These are phyloP conservation scores for Sepioteuthis lessoniana DNA, from an alignment of 2,888 invertebrate genomes.

Conservation along the genomic window DNA sequence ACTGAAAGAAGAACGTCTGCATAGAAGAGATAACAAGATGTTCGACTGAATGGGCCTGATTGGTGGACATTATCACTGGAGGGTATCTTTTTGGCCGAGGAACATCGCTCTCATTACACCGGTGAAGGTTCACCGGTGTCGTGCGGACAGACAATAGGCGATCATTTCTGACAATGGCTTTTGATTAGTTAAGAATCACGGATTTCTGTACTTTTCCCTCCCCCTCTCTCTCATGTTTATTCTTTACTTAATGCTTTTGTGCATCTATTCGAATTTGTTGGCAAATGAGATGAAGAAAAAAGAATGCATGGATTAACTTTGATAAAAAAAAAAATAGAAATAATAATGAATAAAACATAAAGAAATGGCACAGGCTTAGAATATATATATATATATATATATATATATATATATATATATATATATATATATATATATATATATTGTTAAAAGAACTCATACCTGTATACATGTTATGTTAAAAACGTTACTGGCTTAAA, in stretches of 20 bases:
- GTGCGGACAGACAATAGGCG: not conserved
- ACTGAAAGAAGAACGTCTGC: not conserved
- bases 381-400: too few species aligned
- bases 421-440: too few species aligned
- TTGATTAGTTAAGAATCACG: not conserved
- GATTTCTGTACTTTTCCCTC: not conserved
- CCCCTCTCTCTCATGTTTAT: not conserved
- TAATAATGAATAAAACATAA: too few species aligned
- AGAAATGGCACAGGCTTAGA: too few species aligned
- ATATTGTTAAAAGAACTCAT: too few species aligned
- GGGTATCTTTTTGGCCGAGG: not conserved
- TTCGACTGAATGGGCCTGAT: constrained; percentile 1
- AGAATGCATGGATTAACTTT: not conserved
- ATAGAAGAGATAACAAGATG: not conserved
- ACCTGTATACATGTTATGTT: too few species aligned
- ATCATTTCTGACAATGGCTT: not conserved
- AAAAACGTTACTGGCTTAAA: too few species aligned
- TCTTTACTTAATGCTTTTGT: not conserved
- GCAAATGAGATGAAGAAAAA: not conserved
- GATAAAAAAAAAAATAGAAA: not conserved
- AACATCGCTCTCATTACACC: not conserved
- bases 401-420: too few species aligned
- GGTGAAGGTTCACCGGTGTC: constrained; percentile 13
- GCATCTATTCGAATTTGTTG: not conserved
- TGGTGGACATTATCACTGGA: constrained; percentile 14